Conservation (phyloP, 2,888 invertebrate species). For the Silvanus unidentatus region DNA sequence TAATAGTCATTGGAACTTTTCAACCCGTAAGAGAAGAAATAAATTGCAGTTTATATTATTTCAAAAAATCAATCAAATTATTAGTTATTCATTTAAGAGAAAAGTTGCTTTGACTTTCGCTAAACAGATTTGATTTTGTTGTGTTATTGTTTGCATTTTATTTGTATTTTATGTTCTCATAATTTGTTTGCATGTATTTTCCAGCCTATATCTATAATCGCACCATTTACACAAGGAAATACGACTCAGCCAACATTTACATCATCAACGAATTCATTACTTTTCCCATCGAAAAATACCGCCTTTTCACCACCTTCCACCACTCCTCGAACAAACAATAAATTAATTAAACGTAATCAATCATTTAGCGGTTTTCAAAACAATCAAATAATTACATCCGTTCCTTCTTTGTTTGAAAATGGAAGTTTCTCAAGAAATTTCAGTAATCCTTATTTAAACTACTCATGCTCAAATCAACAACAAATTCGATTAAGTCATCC, state of each 20-base stretch:
- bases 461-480: slow-evolving; percentile 6
- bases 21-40: too few relatives aligned
- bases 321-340: slow-evolving; percentile 13
- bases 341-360: slow-evolving; percentile 37
- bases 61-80: too few relatives aligned
- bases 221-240: slow-evolving; percentile 45
- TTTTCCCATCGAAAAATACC: slow-evolving; percentile 13
- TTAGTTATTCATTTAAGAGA: too few relatives aligned
- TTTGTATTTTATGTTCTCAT: slow-evolving; percentile 29
- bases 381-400: slow-evolving; percentile 6
- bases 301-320: slow-evolving; percentile 9
- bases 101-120: too few relatives aligned
- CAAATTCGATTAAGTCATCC: slow-evolving; percentile 1
- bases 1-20: slow-evolving; percentile 1
- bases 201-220: slow-evolving; percentile 57
- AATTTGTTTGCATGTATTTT: slow-evolving; percentile 27
- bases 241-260: slow-evolving; percentile 11
- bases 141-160: slow-evolving; percentile 7
- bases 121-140: too few relatives aligned
- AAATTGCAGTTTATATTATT: too few relatives aligned
- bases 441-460: slow-evolving; percentile 18
- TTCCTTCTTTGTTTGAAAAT: slow-evolving; percentile 3
- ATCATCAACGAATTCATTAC: slow-evolving; percentile 24
- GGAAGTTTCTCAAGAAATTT: slow-evolving; percentile 9
- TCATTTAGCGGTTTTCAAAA: slow-evolving; percentile 43